Base-by-base conservation (phyloP, 1,140 invertebrate species). In the Eueides isabella region DNA sequence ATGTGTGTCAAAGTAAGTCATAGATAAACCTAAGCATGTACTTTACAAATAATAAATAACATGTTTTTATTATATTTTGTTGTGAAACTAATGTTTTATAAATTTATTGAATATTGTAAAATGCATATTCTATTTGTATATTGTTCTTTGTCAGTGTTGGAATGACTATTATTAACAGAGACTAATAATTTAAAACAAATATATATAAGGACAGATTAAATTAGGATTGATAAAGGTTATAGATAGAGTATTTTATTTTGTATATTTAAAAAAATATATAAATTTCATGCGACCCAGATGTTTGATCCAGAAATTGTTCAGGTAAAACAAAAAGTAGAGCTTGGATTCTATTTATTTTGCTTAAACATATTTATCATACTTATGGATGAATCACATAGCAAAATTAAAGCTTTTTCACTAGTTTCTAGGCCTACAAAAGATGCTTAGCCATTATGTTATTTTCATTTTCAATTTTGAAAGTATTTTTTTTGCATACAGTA, bases 1-100 rank as follows among this genome's bases (percentile, higher is more conserved):
- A 75, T 86, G 68, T 88, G 84, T 85, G 81, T 92, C 74, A 84
- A 85, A 85, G 89, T 92, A 90, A 91, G 87, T 84, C 75, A 55
- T 26, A 23, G 48, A 23, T 55, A 55, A 55, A 55, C 9, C 9
- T 55, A 55, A 55, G 48, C 48, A 55, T 55, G 48, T 55, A 55
- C 9, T 26, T 55, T 23, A 23, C 11, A 9, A n/a, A 55, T 11
- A 2, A 12, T 1, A 5, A 23, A 55, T 55, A 55, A 55, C 48
- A 55, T 48, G 7, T 48, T 48, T 1, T 41, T 41, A 41, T 44
- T 44, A n/a, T 55, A 23, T 26, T 55, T n/a, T 55, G 48, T 55
- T 55, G 23, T 26, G 9, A 55, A 55, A 55, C 48, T 55, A 55
- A 55, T 44, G 41, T 44, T n/a, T 55, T 23, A 55, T 26, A 7